Base-by-base conservation (phyloP, 2,888 invertebrate species). In the Erebia epiphron region DNA sequence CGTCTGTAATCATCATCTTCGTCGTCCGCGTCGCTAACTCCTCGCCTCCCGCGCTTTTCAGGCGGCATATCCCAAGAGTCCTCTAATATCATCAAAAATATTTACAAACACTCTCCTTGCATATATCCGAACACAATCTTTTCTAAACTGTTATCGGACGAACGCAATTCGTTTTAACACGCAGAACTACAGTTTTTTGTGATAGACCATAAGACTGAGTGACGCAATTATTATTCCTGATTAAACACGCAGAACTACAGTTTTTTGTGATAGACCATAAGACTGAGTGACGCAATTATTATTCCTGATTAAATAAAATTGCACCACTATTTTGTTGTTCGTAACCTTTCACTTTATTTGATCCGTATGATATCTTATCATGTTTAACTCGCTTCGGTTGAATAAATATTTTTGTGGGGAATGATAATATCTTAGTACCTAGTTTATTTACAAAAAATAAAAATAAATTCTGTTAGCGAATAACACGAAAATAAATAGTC, bases 1-100 rank as follows among this genome's bases (percentile, higher is more conserved):
- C 94, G 95, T 72, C 97, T 93, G 81, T 97, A 97, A 78, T 96
- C 96, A 14, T 95, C 96, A 66, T 95, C 95, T 62, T 95, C 96
- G 77, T 95, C 96, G 65, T 95, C 95, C 13, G 94, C 94, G 75
- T 96, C 96, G 69, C 95, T 94, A 70, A 94, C 93, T 14, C 86
- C 89, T 64, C 86, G 85, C 82, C 84, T 86, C 76, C 85, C 86
- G 73, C 89, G 86, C 78, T 92, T 91, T 18, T 81, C 83, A 73
- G 92, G 92, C 82, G 92, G 86, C 92, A 93, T 93, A 61, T 82
- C 82, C 74, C 79, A 80, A 69, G 79, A 82, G 73, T 80, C 81
- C 75, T 89, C 86, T 81, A 91, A 85, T 88, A 91, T 85, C 92
- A 92, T 92, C 82, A 87, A 91, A 84, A 69, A 67, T 72, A 69